Evolutionary conservation across 2,113 vertebrate species (phyloP).

Genomic region (Archilochus colubris): DNA sequence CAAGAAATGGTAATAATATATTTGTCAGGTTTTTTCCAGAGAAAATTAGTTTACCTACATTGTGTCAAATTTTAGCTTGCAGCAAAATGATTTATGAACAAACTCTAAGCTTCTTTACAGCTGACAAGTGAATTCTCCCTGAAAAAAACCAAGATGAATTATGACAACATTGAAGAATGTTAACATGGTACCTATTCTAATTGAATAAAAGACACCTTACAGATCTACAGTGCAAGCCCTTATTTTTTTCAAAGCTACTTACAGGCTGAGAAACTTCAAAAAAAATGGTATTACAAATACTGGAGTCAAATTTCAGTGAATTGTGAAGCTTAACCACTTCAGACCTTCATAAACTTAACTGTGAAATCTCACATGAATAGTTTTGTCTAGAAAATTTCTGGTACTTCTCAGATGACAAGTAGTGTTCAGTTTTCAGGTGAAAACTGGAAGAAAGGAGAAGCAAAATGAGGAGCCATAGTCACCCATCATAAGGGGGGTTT

Average conservation of each 20-base stretch:
- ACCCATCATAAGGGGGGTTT: fast-evolving
- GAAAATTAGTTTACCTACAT: constrained; percentile 8
- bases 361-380: constrained; percentile 32
- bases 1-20: background rate
- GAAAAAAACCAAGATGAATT: background rate
- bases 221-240: background rate
- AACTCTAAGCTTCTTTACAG: constrained; percentile 37
- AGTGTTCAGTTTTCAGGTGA: background rate
- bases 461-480: background rate
- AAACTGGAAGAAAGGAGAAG: background rate
- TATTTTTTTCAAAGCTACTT: constrained; percentile 46
- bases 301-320: constrained; percentile 17
- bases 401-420: constrained; percentile 4
- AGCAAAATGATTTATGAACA: constrained; percentile 41
- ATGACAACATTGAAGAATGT: constrained; percentile 48
- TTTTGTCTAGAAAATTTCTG: constrained; percentile 45
- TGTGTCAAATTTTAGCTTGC: constrained; percentile 15
- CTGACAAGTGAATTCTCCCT: constrained; percentile 38
- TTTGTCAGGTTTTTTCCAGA: background rate
- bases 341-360: constrained; percentile 20
- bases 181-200: constrained; percentile 24
- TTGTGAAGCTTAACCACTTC: background rate
- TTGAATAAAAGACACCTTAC: constrained; percentile 42
- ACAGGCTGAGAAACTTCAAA: constrained; percentile 6
- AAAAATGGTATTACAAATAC: background rate